phyloP scores from a whole-genome alignment of 1,140 invertebrate species.

The Pseudomyrmex cubaensis region DNA sequence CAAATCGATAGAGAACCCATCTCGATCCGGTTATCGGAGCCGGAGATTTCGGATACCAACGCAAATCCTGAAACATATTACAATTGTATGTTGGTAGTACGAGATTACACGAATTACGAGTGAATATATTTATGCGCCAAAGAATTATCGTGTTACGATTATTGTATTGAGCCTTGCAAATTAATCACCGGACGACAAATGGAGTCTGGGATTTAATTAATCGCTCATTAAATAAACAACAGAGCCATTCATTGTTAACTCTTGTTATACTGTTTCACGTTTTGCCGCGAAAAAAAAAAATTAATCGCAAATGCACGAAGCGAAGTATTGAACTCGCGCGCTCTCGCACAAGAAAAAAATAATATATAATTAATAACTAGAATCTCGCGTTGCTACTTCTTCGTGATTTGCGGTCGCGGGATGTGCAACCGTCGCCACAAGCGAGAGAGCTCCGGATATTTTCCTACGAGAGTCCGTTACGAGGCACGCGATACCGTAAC shows the following conservation, averaged over 20 bases:
- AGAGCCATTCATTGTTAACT: slow-evolving; percentile 5
- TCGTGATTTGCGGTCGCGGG: not conserved
- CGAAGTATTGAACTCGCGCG: slow-evolving; percentile 2
- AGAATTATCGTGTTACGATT: slow-evolving; percentile 23
- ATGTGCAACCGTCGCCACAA: not conserved
- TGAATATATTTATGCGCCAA: slow-evolving; percentile 17
- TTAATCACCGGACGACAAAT: slow-evolving; percentile 1
- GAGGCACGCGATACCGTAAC: slow-evolving; percentile 49
- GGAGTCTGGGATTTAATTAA: slow-evolving; percentile 27
- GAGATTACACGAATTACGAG: slow-evolving; percentile 28
- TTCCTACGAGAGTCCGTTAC: slow-evolving; percentile 11
- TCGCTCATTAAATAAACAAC: slow-evolving; percentile 21
- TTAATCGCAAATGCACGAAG: slow-evolving; percentile 28
- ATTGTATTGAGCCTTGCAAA: slow-evolving; percentile 16
- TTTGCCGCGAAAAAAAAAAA: not conserved
- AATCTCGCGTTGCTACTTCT: slow-evolving; percentile 19
- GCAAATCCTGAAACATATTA: slow-evolving; percentile 2
- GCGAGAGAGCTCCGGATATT: not conserved
- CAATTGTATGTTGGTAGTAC: not conserved
- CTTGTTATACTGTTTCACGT: slow-evolving; percentile 16
- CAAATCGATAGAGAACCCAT: slow-evolving; percentile 54
- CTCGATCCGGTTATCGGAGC: slow-evolving; percentile 36
- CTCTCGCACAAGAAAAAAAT: not conserved
- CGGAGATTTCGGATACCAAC: slow-evolving; percentile 44
- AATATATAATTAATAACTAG: slow-evolving; percentile 16